These are phyloP conservation scores for Brotula barbata DNA, from an alignment of 2,797 vertebrate species.

Conservation along the genomic window DNA sequence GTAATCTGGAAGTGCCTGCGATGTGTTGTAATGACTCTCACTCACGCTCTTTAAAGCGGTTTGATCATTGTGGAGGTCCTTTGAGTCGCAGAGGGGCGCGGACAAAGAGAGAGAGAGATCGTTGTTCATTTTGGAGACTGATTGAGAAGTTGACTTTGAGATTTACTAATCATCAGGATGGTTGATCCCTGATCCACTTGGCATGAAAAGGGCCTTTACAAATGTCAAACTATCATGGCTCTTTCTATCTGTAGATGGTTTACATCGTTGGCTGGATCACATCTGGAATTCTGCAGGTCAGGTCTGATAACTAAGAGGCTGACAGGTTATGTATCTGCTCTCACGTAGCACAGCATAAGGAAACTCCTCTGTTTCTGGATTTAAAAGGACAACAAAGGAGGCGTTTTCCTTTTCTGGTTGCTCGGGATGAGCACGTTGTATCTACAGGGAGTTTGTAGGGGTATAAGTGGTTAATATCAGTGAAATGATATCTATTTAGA, in stretches of 20 bases:
- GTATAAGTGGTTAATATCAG: not conserved
- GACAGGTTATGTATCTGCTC: conserved; percentile 2
- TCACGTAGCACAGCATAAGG: not conserved
- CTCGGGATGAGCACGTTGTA: not conserved
- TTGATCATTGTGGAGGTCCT: conserved; percentile 35
- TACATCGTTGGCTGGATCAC: no score
- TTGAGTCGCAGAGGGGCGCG: conserved; percentile 25
- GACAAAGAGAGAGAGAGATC: conserved; percentile 15
- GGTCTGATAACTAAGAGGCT: not conserved
- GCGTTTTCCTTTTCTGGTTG: not conserved
- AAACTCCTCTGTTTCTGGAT: conserved; percentile 4
- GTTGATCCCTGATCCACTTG: not conserved
- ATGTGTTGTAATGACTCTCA: conserved; percentile 47
- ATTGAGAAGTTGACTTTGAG: conserved; percentile 12
- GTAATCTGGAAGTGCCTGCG: conserved; percentile 30
- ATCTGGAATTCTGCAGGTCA: not conserved
- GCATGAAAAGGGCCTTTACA: no score
- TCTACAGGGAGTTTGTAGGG: not conserved
- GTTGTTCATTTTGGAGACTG: conserved; percentile 34
- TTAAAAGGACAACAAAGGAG: not conserved
- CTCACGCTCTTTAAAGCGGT: conserved; percentile 35
- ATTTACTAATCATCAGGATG: conserved; percentile 5
- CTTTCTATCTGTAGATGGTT: no score
- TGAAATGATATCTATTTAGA: not conserved
- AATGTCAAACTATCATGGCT: no score